Percentiles rank a stretch among this genome's conserved stretches.
Evolutionary conservation across 2,113 vertebrate genomes (phyloP).

Genomic region (Abramis brama): DNA sequence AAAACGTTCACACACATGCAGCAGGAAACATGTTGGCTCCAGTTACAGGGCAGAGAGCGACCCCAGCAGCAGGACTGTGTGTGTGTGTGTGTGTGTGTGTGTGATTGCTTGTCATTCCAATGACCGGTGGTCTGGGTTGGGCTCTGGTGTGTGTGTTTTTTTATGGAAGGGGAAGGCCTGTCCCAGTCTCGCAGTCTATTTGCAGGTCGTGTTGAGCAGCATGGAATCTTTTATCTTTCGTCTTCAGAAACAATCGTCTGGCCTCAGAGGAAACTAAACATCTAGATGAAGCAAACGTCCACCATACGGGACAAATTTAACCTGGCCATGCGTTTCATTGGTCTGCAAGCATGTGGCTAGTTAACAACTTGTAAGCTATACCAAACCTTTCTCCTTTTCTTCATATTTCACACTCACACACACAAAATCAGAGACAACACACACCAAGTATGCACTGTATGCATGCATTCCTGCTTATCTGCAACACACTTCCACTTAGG

Average conservation of each 20-base stretch:
- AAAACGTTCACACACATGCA: slow-evolving; percentile 19
- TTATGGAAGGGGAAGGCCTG: slow-evolving; percentile 26
- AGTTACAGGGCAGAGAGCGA: slow-evolving; percentile 30
- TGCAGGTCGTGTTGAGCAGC: slow-evolving; percentile 19
- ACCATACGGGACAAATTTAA: slow-evolving; percentile 23
- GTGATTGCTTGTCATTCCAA: slow-evolving; percentile 32
- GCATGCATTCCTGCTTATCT: too few relatives aligned
- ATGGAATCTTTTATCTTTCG: slow-evolving; percentile 12
- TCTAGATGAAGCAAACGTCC: slow-evolving; percentile 11
- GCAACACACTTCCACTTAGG: neutral
- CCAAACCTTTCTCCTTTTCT: neutral
- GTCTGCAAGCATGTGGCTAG: slow-evolving; percentile 41
- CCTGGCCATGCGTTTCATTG: neutral
- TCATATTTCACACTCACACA: neutral
- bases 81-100: slow-evolving; percentile 1
- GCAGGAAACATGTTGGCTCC: slow-evolving; percentile 41
- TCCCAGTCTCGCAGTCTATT: slow-evolving; percentile 35
- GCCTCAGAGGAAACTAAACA: neutral
- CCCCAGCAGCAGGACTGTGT: slow-evolving; percentile 21
- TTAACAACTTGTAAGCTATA: slow-evolving; percentile 13
- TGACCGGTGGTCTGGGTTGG: slow-evolving; percentile 20
- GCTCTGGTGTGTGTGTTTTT: slow-evolving; percentile 21
- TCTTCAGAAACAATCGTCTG: slow-evolving; percentile 32
- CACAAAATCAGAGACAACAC: neutral
- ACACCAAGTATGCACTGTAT: neutral